These are phyloP conservation scores for Proisotoma minuta DNA, from an alignment of 2,888 invertebrate species.

Conservation along the genomic window DNA sequence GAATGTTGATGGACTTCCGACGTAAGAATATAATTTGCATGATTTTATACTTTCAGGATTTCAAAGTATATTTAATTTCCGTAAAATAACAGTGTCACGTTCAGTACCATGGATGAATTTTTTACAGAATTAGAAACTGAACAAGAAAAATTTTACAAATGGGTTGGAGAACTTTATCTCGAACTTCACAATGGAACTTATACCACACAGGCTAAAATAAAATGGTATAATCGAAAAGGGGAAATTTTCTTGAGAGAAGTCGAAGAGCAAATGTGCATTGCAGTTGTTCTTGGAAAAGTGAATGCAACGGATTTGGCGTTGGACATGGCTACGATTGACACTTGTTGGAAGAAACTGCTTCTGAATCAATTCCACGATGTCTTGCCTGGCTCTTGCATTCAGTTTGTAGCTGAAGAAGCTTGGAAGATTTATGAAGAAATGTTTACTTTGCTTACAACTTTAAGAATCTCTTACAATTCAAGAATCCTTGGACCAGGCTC, in stretches of 20 bases:
- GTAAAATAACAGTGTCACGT: conserved; percentile 38
- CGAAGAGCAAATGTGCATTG: not conserved
- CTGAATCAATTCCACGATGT: conserved; percentile 57
- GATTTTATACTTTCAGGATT: not conserved
- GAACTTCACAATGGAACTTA: conserved; percentile 57
- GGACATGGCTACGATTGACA: conserved; percentile 36
- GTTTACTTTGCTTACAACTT: conserved; percentile 17
- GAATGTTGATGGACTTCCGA: conserved; percentile 54
- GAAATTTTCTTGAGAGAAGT: conserved; percentile 48
- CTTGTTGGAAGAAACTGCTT: conserved; percentile 53
- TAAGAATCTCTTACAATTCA: conserved; percentile 29
- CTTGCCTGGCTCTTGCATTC: conserved; percentile 54
- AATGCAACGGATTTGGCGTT: not conserved
- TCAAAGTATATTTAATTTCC: not conserved
- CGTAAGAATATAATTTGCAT: conserved; percentile 46
- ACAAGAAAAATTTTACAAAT: conserved; percentile 51
- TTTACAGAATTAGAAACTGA: conserved; percentile 49
- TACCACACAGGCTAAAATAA: conserved; percentile 51
- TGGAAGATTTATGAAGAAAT: conserved; percentile 45
- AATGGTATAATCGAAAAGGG: conserved; percentile 32
- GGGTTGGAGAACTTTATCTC: conserved; percentile 56
- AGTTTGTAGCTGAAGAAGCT: conserved; percentile 51
- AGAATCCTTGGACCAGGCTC: conserved; percentile 28
- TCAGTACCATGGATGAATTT: conserved; percentile 48
- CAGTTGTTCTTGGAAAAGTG: not conserved